Base-by-base conservation (phyloP, 2,888 invertebrate species). In the Xestia sexstrigata region DNA sequence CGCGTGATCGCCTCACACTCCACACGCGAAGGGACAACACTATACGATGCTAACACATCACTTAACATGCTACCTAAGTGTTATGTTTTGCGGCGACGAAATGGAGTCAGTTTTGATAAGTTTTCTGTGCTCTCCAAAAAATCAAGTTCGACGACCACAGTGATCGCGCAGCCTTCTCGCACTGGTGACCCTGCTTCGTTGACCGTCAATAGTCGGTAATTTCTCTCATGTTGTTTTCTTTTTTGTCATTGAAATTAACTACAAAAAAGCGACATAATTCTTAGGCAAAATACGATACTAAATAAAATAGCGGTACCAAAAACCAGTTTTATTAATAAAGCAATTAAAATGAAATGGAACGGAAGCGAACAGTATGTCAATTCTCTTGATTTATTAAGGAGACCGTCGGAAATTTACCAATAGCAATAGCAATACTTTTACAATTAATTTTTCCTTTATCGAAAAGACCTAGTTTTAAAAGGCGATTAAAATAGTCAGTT, bases 1-100 rank as follows among this genome's bases (percentile, higher is more conserved):
- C 86, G 89, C 87, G 89, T 87, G 87, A 82, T 85, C 85, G 76
- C 75, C 76, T 82, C 78, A 77, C 75, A 78, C 75, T 70, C 78
- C 55, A 81, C 83, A 81, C 82, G 88, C 79, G 47, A 83, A 88
- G 88, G 88, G 87, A 88, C 83, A 79, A 49, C 77, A 65, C 76
- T 72, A 78, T 20, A 77, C 70, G 70, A 47, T 77, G 39, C 66
- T 52, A 73, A 72, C 66, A 73, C 71, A 15, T 77, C 65, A 74
- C 45, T 58, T 77, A 66, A 67, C 71, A 63, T 20, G 52, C 20
- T 73, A 17, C 17, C 30, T 60, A 49, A 70, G 70, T 79, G 55
- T 69, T 65, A 74, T 45, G 60, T 74, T 69, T 62, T 55, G 52
- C 70, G 52, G 71, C 69, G 8, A 65, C 30, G 45, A 70, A 62